phyloP scores from a whole-genome alignment of 1,140 invertebrate genomes.

The Cepaea nemoralis region DNA sequence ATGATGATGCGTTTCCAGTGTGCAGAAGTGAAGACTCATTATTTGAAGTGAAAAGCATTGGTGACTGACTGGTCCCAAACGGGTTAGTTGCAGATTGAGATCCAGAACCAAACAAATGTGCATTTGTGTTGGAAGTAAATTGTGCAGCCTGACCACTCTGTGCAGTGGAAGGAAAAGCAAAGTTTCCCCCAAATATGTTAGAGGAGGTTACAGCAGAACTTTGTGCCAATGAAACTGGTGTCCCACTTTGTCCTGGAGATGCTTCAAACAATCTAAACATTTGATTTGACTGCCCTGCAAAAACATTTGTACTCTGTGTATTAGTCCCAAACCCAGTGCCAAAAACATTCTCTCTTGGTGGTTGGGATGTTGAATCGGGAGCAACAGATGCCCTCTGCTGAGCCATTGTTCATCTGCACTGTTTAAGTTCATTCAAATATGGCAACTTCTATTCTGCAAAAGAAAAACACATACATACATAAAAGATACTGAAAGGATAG shows the following conservation, averaged over 20 bases:
- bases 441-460: no score
- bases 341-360: background rate
- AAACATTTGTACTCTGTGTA: background rate
- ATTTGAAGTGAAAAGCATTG: background rate
- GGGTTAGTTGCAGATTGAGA: background rate
- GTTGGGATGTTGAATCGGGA: background rate
- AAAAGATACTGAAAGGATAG: no score
- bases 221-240: background rate
- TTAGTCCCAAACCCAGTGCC: background rate
- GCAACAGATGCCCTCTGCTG: background rate
- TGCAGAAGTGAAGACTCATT: background rate
- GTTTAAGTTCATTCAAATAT: no score
- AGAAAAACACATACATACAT: no score
- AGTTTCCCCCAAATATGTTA: slow-evolving; percentile 14
- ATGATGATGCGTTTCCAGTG: background rate
- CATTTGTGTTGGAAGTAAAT: background rate
- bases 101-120: background rate
- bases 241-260: background rate
- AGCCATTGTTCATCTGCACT: background rate
- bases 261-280: background rate
- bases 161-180: background rate
- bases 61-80: background rate
- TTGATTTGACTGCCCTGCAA: background rate
- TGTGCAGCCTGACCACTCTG: background rate
- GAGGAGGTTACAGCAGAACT: background rate